phyloP scores from a whole-genome alignment of 2,797 vertebrate species.

The Bucorvus abyssinicus region DNA sequence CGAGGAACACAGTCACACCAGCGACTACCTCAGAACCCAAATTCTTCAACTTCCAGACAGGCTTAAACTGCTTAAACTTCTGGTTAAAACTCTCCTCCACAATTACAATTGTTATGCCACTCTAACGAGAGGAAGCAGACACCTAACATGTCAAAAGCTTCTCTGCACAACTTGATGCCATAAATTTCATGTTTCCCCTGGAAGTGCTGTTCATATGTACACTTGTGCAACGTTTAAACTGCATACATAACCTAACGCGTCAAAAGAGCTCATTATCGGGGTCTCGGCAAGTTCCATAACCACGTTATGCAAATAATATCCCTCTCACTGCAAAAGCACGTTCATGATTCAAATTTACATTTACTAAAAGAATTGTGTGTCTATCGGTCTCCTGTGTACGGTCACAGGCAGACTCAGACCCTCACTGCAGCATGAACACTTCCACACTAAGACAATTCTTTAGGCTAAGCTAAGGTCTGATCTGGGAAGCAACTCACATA shows the following conservation, averaged over 20 bases:
- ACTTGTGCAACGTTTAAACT: background rate
- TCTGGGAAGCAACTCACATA: background rate
- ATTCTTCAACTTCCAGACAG: background rate
- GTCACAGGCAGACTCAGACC: background rate
- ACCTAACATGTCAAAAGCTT: background rate
- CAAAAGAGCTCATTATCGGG: background rate
- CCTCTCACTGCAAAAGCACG: background rate
- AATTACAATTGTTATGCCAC: background rate
- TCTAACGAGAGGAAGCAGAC: background rate
- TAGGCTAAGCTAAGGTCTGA: background rate
- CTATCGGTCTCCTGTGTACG: background rate
- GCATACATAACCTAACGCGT: background rate
- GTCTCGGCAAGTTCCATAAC: background rate
- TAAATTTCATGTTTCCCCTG: background rate
- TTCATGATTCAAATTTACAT: background rate
- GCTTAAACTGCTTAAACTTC: background rate
- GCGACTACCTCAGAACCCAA: background rate
- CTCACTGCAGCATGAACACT: background rate
- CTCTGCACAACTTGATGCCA: background rate
- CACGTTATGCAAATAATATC: background rate
- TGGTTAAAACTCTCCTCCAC: background rate
- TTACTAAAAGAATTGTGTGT: background rate
- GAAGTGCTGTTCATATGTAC: background rate
- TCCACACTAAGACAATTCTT: background rate
- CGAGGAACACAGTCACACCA: accelerated